These are phyloP conservation scores for Corvus hawaiiensis DNA, from an alignment of 2,113 vertebrate species.

Conservation along the genomic window DNA sequence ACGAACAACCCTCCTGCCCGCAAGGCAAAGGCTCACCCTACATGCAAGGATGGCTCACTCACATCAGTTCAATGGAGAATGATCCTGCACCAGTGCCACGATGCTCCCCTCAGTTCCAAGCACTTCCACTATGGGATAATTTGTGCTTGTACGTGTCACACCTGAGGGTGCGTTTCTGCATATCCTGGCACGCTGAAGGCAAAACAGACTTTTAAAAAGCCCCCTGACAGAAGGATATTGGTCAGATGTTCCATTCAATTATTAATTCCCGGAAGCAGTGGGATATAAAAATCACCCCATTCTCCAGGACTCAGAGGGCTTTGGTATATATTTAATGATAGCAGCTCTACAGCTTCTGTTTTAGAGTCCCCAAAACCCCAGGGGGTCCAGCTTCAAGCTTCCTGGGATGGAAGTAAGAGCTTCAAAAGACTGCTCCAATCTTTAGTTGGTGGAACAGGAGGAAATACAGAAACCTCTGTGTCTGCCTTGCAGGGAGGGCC, in stretches of 20 bases:
- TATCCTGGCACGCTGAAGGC: neutral
- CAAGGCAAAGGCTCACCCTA: neutral
- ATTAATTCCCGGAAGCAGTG: neutral
- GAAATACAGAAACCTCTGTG: neutral
- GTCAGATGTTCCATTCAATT: neutral
- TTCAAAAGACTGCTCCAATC: neutral
- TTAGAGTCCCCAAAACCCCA: neutral
- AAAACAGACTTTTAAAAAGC: neutral
- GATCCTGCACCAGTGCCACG: neutral
- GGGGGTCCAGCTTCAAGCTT: neutral
- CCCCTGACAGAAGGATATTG: neutral
- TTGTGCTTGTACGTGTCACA: neutral
- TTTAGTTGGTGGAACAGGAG: neutral
- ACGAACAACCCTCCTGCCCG: neutral
- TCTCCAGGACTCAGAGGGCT: neutral
- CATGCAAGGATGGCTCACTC: neutral
- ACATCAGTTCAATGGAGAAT: fast-evolving
- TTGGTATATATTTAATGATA: neutral
- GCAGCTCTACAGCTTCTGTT: neutral
- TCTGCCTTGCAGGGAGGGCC: neutral
- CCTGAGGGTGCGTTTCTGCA: neutral
- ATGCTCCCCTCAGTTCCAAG: neutral
- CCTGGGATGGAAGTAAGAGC: neutral
- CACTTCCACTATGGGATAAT: neutral
- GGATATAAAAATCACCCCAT: neutral